Base-by-base conservation (phyloP, 2,888 invertebrate genomes). In the Sipha maydis region DNA sequence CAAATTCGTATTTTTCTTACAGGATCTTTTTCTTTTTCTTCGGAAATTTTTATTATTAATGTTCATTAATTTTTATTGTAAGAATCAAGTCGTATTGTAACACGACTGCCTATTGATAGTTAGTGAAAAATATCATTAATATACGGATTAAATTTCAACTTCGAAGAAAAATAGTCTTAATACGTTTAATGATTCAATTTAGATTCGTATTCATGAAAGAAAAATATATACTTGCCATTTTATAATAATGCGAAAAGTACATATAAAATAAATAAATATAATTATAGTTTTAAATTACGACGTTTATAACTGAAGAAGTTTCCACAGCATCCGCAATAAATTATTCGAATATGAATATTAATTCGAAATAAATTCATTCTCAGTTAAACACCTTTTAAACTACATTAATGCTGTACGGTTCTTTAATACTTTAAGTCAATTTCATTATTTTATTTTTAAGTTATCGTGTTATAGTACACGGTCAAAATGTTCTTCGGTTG, bases 321-420 rank as follows among this genome's bases (percentile, higher is more conserved):
- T 25, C 78, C 34, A 19, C 31, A 11, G 25, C 34, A 56, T 56
- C 41, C 14, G 34, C 31, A 79, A 54, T 78, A 25, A 56, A 61
- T 79, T 79, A 79, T 56, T 34, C 25, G 1, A 56, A 79, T 61
- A 34, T 78, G 56, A 61, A 79, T 61, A 80, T 67, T 80, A 56
- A 38, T 80, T 34, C 8, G 25, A 80, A 67, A 80, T n/a, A 61
- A 80, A 80, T 67, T 38, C 9, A 79, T 61, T 61, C 56, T 34
- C 25, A 17, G 25, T 34, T 61, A 17, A 79, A 79, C n/a, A 61
- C 79, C 14, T 61, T 79, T 79, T 79, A 61, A 25, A 5, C 61
- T 61, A 21, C 1, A 48, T 14, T 48, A 48, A 48, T 48, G 48
- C 48, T 48, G 14, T 25, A 61, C 25, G 34, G 34, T 14, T n/a